These are phyloP conservation scores for Pachyuromys duprasi DNA, from an alignment of 2,797 vertebrate genomes.

Conservation along the genomic window DNA sequence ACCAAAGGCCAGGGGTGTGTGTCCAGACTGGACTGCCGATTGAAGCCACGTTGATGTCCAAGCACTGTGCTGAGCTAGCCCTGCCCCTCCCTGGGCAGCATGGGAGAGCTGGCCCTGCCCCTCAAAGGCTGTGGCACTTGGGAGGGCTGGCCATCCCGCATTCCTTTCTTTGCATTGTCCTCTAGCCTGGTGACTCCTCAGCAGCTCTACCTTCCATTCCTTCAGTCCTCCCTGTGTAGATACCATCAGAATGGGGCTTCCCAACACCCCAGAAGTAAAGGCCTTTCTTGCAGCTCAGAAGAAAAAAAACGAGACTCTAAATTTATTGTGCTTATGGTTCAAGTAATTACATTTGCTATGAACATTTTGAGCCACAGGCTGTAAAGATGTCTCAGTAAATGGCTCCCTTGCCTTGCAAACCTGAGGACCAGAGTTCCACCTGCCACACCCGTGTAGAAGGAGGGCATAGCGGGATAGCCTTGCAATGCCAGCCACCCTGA, in stretches of 20 bases:
- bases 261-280: not conserved
- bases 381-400: not conserved
- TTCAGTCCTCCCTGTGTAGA: not conserved
- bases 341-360: not conserved
- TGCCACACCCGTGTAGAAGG: not conserved
- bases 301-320: conserved; percentile 1
- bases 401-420: no score
- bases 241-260: not conserved
- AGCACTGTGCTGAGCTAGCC: not conserved
- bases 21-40: not conserved
- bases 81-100: not conserved
- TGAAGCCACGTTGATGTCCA: not conserved
- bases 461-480: not conserved
- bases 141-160: not conserved
- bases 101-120: not conserved
- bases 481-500: not conserved
- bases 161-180: not conserved
- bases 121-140: no score
- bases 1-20: not conserved
- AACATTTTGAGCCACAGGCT: not conserved
- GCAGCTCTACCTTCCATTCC: fast-evolving
- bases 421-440: not conserved
- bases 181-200: not conserved
- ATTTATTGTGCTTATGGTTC: not conserved
- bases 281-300: not conserved